Evolutionary conservation across 2,113 vertebrate species (phyloP).

Genomic region (Menidia beryllina): DNA sequence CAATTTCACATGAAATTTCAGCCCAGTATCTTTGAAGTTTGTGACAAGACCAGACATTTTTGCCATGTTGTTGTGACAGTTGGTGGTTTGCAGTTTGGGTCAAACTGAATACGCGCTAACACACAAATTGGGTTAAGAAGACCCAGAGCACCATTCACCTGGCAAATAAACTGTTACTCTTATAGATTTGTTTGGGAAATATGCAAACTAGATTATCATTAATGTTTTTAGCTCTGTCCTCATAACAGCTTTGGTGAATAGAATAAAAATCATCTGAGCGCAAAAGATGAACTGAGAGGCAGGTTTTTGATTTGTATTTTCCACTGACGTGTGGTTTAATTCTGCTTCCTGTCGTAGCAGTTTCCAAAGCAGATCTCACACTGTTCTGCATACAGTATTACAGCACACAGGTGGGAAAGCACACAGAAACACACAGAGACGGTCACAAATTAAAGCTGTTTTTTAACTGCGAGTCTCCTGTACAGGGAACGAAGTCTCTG

Average conservation of each 20-base stretch:
- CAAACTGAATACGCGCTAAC: too few relatives aligned
- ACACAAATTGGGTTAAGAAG: too few relatives aligned
- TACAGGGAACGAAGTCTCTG: too few relatives aligned
- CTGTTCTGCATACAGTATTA: background rate
- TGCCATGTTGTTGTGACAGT: background rate
- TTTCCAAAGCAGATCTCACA: constrained; percentile 16
- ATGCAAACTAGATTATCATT: background rate
- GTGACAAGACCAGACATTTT: background rate
- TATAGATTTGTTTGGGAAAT: background rate
- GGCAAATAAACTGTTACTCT: background rate
- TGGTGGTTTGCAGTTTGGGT: background rate
- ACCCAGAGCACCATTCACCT: background rate
- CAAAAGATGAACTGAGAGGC: background rate
- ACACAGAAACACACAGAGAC: background rate
- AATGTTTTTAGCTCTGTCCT: background rate
- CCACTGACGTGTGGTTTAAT: constrained; percentile 11
- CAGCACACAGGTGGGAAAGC: background rate
- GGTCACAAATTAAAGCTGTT: background rate
- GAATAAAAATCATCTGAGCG: too few relatives aligned
- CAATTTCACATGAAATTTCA: too few relatives aligned
- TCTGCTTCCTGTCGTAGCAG: constrained; percentile 32
- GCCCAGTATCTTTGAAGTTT: too few relatives aligned
- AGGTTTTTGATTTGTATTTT: background rate
- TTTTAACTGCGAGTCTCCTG: too few relatives aligned
- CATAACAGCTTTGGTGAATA: background rate